Base-by-base conservation (phyloP, 2,888 invertebrate genomes). In the Bembecia ichneumoniformis region DNA sequence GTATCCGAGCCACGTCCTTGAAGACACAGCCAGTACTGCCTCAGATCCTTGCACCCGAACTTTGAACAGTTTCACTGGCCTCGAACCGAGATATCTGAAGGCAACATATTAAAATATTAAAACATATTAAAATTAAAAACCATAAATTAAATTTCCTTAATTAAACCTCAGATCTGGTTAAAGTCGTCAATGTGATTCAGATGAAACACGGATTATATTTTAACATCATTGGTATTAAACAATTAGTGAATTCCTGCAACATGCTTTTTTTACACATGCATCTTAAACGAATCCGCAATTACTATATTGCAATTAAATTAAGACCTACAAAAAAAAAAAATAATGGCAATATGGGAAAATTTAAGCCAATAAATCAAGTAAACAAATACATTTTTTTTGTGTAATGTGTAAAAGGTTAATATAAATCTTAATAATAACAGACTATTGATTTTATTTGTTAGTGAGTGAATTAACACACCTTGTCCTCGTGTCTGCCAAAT, bases 1-100 rank as follows among this genome's bases (percentile, higher is more conserved):
- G 74, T 99, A 99, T 67, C 98, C 97, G 17, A 99, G 88, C 99
- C 99, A 99, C 0, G 98, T 96, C 58, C 99, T 90, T 59, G 97
- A 98, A 0, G 98, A 99, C 90, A 99, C 97, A 0, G 99, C 99
- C 35, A 99, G 82, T 0, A 99, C 98, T 1, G 99, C 97, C 78
- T 99, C 98, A 9, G 95, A 93, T 11, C 96, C 96, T 71, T 99
- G 99, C 91, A 99, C 98, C 55, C 92, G 90, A 51, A 99, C 98
- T 70, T 97, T 91, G 78, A 99, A 99, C 3, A 99, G 88, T 77
- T 99, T 98, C 0, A 99, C 99, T 0, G 99, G 96, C 48, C 97
- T 89, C 0, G 97, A 96, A 17, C 99, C 99, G 47, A 99, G 88
- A 77, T 99, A 99, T 55, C 88, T 88, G 55, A 17, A 60, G 66